phyloP scores from a whole-genome alignment of 2,888 invertebrate species.

The Athripsodes cinereus region DNA sequence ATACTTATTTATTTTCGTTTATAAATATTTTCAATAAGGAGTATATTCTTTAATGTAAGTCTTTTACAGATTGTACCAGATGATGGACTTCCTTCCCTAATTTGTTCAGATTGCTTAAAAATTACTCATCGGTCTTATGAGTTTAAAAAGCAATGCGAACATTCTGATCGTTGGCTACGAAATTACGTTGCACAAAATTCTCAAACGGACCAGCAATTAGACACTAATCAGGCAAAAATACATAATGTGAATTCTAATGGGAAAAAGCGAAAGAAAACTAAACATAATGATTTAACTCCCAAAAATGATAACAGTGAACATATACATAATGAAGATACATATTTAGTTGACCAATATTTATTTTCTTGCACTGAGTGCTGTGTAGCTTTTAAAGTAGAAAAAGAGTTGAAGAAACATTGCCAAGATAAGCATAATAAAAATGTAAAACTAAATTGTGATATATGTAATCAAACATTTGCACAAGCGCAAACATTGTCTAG shows the following conservation, averaged over 20 bases:
- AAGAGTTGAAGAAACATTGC: constrained; percentile 33
- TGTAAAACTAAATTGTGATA: constrained; percentile 31
- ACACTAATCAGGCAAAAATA: constrained; percentile 14
- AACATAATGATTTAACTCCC: constrained; percentile 5
- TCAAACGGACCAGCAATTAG: not conserved
- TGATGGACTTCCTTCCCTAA: constrained; percentile 27
- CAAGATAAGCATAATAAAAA: constrained; percentile 16
- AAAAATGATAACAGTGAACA: constrained; percentile 5
- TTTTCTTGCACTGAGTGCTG: constrained; percentile 37
- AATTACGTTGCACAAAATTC: constrained; percentile 8
- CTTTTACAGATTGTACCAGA: constrained; percentile 39
- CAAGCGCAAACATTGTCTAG: constrained; percentile 40
- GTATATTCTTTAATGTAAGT: not conserved
- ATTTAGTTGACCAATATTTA: constrained; percentile 37
- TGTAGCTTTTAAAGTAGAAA: constrained; percentile 34
- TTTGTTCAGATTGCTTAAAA: constrained; percentile 24
- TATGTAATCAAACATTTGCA: constrained; percentile 39
- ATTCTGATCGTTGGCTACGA: constrained; percentile 23
- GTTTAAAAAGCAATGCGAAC: constrained; percentile 26
- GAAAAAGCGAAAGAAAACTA: not conserved
- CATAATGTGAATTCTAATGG: constrained; percentile 1
- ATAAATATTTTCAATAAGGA: not conserved
- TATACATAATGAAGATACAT: constrained; percentile 30
- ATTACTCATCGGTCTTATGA: constrained; percentile 17
- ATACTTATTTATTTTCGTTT: not conserved